Evolutionary conservation across 1,140 invertebrate genomes (phyloP).

Genomic region (Pogonomyrmex californicus): DNA sequence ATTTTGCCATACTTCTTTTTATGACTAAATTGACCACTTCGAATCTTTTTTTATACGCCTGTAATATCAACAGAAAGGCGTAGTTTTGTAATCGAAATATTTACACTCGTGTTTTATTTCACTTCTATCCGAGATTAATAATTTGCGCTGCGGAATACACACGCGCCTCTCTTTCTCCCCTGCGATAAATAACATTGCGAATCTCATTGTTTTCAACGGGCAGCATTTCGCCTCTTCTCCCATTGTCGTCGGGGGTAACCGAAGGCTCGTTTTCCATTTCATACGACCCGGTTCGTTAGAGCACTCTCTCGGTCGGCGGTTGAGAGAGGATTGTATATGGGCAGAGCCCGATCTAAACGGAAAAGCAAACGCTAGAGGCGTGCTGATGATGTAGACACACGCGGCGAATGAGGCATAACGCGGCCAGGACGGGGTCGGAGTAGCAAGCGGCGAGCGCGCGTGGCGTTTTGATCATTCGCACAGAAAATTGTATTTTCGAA

Average conservation of each 20-base stretch:
- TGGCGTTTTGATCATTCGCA: constrained; percentile 85
- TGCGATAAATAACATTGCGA: constrained; percentile 23
- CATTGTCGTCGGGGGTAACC: background rate
- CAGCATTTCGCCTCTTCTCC: background rate
- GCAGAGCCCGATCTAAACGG: constrained; percentile 25
- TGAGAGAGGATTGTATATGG: constrained; percentile 31
- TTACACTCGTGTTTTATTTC: constrained; percentile 26
- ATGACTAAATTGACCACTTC: background rate
- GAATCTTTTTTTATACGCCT: background rate
- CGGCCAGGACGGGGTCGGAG: constrained; percentile 17
- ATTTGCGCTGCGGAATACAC: background rate
- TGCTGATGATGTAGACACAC: constrained; percentile 56
- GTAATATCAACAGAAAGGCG: background rate
- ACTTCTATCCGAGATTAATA: background rate
- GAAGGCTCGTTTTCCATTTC: constrained; percentile 42
- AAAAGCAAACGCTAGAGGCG: constrained; percentile 61
- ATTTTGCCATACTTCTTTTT: background rate
- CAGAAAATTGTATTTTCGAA: constrained; percentile 87
- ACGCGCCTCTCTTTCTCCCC: background rate
- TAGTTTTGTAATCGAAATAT: background rate
- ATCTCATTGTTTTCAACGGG: constrained; percentile 1
- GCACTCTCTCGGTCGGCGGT: constrained; percentile 19
- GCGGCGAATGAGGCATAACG: constrained; percentile 47
- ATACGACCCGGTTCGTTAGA: constrained; percentile 35
- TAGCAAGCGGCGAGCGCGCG: constrained; percentile 29